Evolutionary conservation across 1,140 invertebrate genomes (phyloP).

Genomic region (Arion vulgaris): DNA sequence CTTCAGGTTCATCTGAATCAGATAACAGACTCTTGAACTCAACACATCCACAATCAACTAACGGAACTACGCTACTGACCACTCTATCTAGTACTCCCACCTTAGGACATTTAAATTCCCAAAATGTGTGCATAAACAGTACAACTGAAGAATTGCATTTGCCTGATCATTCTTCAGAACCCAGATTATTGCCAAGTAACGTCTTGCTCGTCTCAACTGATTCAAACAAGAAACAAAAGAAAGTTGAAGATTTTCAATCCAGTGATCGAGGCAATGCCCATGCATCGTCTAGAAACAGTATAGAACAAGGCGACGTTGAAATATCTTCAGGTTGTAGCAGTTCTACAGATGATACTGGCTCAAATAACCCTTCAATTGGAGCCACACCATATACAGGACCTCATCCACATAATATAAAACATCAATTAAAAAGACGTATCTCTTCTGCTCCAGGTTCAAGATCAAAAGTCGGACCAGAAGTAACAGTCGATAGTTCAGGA

Average conservation of each 20-base stretch:
- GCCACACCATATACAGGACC: background rate
- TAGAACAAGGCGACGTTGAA: background rate
- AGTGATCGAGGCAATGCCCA: background rate
- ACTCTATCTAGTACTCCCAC: background rate
- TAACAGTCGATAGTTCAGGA: background rate
- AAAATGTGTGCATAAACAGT: background rate
- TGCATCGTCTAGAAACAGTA: background rate
- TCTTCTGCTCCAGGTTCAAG: background rate
- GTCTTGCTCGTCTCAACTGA: background rate
- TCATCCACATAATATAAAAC: background rate
- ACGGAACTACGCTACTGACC: background rate
- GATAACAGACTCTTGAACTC: background rate
- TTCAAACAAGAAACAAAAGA: background rate
- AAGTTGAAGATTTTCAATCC: background rate
- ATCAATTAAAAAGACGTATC: background rate
- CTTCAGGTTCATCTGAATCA: background rate
- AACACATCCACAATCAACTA: background rate
- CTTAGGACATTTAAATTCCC: background rate
- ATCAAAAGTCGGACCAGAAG: background rate
- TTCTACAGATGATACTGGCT: background rate
- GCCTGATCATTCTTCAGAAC: background rate
- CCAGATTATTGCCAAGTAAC: background rate
- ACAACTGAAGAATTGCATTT: background rate
- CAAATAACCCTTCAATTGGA: background rate
- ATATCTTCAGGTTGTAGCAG: background rate